These are phyloP conservation scores for Meteorus sp. DNA, from an alignment of 1,140 invertebrate genomes.

Conservation along the genomic window DNA sequence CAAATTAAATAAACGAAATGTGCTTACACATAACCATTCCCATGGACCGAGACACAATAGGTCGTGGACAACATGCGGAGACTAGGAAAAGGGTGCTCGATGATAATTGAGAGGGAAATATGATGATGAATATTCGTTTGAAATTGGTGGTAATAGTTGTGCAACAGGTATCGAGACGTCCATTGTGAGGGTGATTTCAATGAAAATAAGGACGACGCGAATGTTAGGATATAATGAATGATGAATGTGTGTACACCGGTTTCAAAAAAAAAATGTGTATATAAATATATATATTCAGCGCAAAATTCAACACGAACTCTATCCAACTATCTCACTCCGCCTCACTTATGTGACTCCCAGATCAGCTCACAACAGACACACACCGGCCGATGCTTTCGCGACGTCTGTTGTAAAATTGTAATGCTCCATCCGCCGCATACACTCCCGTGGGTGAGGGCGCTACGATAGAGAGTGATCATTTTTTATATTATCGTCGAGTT, in stretches of 20 bases:
- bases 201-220: neutral
- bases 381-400: conserved; percentile 14
- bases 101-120: neutral
- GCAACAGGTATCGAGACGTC: conserved; percentile 13
- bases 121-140: neutral
- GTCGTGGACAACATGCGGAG: no score
- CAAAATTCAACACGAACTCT: no score
- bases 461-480: no score
- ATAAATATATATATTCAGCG: no score
- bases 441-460: no score
- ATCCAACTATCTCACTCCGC: no score
- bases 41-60: no score
- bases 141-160: neutral
- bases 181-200: neutral
- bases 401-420: no score
- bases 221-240: neutral
- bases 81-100: neutral
- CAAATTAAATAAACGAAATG: neutral
- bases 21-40: no score
- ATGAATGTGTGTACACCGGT: neutral
- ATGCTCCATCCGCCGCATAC: no score
- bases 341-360: neutral
- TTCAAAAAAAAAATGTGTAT: no score
- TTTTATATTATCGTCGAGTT: no score
- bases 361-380: neutral